phyloP scores from a whole-genome alignment of 2,888 invertebrate species.

The Pharmacophagus antenor region DNA sequence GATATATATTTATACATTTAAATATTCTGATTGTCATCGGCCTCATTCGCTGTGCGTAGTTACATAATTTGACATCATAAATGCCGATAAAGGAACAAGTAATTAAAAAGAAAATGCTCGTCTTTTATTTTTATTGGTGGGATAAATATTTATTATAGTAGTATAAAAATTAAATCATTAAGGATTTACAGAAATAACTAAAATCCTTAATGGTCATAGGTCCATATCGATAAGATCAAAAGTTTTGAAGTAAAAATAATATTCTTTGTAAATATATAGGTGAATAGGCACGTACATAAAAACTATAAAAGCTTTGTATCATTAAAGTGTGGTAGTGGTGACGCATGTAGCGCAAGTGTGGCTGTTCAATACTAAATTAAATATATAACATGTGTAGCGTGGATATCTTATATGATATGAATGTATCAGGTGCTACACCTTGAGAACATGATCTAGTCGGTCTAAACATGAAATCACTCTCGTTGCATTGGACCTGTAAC shows the following conservation, averaged over 20 bases:
- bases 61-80: too few relatives aligned
- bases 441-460: constrained; percentile 14
- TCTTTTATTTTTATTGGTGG: too few relatives aligned
- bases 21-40: too few relatives aligned
- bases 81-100: too few relatives aligned
- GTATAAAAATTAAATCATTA: too few relatives aligned
- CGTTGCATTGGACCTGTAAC: neutral
- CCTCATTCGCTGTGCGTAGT: too few relatives aligned
- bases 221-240: too few relatives aligned
- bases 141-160: too few relatives aligned
- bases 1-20: too few relatives aligned
- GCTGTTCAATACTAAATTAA: neutral
- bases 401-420: constrained; percentile 8
- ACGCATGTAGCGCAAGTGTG: neutral
- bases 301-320: neutral
- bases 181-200: too few relatives aligned
- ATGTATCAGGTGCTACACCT: constrained; percentile 18
- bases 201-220: too few relatives aligned
- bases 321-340: neutral
- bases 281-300: neutral
- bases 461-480: constrained; percentile 20
- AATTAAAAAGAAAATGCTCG: too few relatives aligned
- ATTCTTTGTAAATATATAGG: neutral
- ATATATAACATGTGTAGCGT: constrained; percentile 1
- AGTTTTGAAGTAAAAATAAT: neutral